Evolutionary conservation across 2,888 invertebrate genomes (phyloP), one percentile per base, ranked within the genome.

Genomic region (Tenodera sinensis): DNA sequence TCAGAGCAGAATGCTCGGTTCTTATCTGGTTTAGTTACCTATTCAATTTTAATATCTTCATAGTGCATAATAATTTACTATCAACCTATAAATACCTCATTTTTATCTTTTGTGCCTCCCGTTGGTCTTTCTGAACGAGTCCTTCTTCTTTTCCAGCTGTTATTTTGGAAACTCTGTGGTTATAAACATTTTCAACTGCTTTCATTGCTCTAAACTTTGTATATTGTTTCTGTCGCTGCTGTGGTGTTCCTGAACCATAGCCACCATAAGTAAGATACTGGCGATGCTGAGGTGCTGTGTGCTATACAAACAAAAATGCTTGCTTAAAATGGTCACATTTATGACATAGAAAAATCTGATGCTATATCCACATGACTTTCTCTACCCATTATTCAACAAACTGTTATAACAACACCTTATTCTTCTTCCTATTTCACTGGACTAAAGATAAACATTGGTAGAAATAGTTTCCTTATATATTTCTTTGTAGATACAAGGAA

Each of bases 241-340:
- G 96, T 0, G 97, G 97, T 28, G 96, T 97, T 0, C 98, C 98
- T 86, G 94, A 93, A 0, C 98, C 98, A 3, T 96, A 93, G 6
- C 98, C 98, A 91, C 97, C 97, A 91, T 95, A 96, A 91, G 95
- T 96, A 30, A 98, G 94, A 92, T 97, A 98, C 91, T 97, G 97
- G 30, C 97, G 95, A 92, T 98, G 98, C 93, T 98, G 98, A 0
- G 98, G 98, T 25, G 97, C 97, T 89, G 96, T 97, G 92, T 98
- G 97, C 95, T 97, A 92, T 84, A 93, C 93, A 86, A 71, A 71
- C 54, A 71, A 71, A 71, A 71, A 71, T 71, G 20, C 20, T 71
- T 71, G 3, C 54, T 20, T 15, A 6, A 71, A 71, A 71, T 2
- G 2, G 20, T 71, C 20, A 20, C 20, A 71, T 42, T 34, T 42